Base-by-base conservation (phyloP, 92 coral and sea anemone species). In the Phymanthus crucifer region DNA sequence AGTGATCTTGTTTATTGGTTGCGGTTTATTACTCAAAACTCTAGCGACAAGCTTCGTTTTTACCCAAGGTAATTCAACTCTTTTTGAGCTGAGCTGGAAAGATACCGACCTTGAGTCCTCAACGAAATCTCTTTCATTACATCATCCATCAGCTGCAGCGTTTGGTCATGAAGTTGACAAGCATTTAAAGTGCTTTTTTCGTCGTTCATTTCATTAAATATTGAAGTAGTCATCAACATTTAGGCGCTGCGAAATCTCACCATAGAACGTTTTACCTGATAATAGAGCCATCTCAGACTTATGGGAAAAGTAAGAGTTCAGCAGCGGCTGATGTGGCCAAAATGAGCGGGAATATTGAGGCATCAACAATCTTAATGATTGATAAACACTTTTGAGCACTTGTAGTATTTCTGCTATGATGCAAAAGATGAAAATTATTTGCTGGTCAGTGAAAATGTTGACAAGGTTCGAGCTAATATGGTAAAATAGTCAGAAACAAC, bases 11-110 rank as follows among this genome's bases (percentile, higher is more conserved):
- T 92, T 90, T 86, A 85, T 90, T 72, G 81, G 89, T 79, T 92
- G 97, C 76, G 94, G 94, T 92, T 92, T 90, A 58, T 69, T 90
- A 26, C 64, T 90, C 82, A 92, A 90, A 89, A 64, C 90, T 57
- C 70, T 82, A 48, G 87, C 86, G 78, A 77, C 76, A 76, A 78
- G 90, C 84, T 86, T 82, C 70, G 69, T 76, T 58, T 79, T 79
- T 72, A 79, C 79, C 52, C 85, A 92, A 86, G 97, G 97, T 92
- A 92, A 79, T n/a, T 38, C 45, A 40, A n/a, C 11, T 38, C 18
- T 1, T 36, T 76, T 40, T 76, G 18, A 36, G 45, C 50, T 24
- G 6, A 6, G 74, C 35, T 70, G 33, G 24, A 14, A 6, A n/a
- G 29, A 70, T 70, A 35, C 35, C 6, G 6, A 54, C 3, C 27